These are phyloP conservation scores for Lamprologus speciosus DNA, from an alignment of 2,113 vertebrate species.

Conservation along the genomic window DNA sequence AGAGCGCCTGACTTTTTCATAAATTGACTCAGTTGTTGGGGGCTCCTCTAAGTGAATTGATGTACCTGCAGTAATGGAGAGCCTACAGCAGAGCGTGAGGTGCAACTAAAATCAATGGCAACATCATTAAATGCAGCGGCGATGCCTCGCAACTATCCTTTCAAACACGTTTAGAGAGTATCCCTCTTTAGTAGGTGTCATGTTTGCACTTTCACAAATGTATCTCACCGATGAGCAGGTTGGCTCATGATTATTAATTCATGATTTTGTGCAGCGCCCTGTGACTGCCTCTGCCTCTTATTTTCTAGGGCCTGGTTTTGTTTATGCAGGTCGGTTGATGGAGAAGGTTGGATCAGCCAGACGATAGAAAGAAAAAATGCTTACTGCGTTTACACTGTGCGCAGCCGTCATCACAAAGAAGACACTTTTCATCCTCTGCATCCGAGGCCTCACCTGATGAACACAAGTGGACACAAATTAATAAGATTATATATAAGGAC, in stretches of 20 bases:
- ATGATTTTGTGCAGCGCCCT: neutral
- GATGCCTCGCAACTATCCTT: neutral
- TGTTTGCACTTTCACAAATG: neutral
- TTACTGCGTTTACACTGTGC: conserved; percentile 76
- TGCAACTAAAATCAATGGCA: neutral
- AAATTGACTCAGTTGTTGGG: neutral
- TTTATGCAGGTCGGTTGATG: neutral
- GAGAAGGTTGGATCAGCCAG: neutral
- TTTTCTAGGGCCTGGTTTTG: neutral
- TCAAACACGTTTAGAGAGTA: neutral
- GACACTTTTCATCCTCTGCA: conserved; percentile 67
- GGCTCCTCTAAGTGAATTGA: neutral
- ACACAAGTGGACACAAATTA: neutral
- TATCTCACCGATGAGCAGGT: neutral
- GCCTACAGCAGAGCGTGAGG: neutral
- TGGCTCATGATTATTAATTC: neutral
- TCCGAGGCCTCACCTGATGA: conserved; percentile 73
- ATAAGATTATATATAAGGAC: neutral
- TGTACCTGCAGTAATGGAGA: neutral
- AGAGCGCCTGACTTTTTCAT: neutral
- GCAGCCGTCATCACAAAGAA: conserved; percentile 83
- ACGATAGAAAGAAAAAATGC: conserved; percentile 9
- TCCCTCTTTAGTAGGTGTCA: neutral
- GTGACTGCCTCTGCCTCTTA: neutral
- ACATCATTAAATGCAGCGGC: neutral